Evolutionary conservation across 2,888 invertebrate genomes (phyloP), one percentile per base, ranked within the genome.

Genomic region (Pheosia tremula): DNA sequence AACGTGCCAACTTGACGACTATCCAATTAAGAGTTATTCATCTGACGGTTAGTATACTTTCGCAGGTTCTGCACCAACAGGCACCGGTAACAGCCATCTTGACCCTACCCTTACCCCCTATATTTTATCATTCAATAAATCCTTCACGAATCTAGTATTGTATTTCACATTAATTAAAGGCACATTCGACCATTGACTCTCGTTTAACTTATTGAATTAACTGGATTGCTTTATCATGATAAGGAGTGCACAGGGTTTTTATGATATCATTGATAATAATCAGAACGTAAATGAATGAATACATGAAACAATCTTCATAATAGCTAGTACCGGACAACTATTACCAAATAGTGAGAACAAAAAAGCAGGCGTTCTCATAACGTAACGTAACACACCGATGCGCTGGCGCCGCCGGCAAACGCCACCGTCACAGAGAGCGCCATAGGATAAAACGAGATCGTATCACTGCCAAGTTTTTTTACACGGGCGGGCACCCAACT

Each of bases 381-480:
- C 47, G 49, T 58, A 67, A 63, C 60, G 62, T 59, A 55, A 60
- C 59, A 57, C 50, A 56, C 43, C 56, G 66, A 64, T 71, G 67
- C 66, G 72, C 69, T 73, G 80, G 82, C 83, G 84, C 80, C 81
- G 75, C 66, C 68, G 67, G 66, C 66, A 74, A 69, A 81, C 82
- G 81, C 86, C 85, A 85, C 80, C 79, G 81, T 74, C 81, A 81
- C 75, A 71, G 71, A 70, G 77, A 85, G 88, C 88, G 89, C 88
- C 87, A 83, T 80, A 75, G 78, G 74, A 82, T 79, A 83, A 82
- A 86, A 84, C 79, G 79, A 84, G 81, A 72, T 69, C 45, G 76
- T 74, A 79, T 64, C 72, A 75, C 67, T 91, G 92, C 91, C 93
- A 92, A 92, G 84, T 85, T 88, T 90, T 87, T 87, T 85, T 81